Evolutionary conservation across 1,140 invertebrate species (phyloP).

Genomic region (Trachymyrmex cornetzi): DNA sequence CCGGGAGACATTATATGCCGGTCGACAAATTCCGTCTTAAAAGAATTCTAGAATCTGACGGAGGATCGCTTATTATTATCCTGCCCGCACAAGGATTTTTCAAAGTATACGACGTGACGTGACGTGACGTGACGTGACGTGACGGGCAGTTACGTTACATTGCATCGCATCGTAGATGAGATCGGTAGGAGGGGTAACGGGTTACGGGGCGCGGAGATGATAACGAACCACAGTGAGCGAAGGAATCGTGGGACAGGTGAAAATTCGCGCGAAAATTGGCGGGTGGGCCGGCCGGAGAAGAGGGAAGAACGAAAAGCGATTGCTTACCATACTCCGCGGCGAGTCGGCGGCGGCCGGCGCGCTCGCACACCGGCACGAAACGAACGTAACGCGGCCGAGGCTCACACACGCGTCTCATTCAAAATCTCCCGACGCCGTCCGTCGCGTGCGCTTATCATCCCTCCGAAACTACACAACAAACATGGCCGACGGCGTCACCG

Average conservation of each 20-base stretch:
- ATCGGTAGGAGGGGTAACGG: neutral
- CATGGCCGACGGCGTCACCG: constrained; percentile 73
- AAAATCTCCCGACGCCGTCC: constrained; percentile 50
- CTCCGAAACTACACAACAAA: constrained; percentile 76
- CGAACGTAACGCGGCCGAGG: constrained; percentile 33
- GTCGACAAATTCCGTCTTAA: neutral
- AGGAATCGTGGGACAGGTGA: constrained; percentile 56
- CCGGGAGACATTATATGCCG: neutral
- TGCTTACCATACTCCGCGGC: constrained; percentile 70
- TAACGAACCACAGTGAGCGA: constrained; percentile 25
- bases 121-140: no score
- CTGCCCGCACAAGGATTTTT: constrained; percentile 33
- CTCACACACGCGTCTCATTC: constrained; percentile 67
- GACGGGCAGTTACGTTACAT: neutral
- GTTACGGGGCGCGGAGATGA: neutral
- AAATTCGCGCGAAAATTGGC: constrained; percentile 75
- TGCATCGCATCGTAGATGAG: constrained; percentile 45
- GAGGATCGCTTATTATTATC: neutral
- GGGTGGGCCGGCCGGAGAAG: neutral
- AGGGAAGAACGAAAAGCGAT: neutral
- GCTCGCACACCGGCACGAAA: constrained; percentile 46
- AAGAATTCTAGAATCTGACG: neutral
- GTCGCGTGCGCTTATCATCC: constrained; percentile 71
- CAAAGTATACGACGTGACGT: constrained; percentile 47
- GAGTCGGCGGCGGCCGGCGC: constrained; percentile 61